Base-by-base conservation (phyloP, 23 tunicate genomes). In the Botrylloides violaceus region DNA sequence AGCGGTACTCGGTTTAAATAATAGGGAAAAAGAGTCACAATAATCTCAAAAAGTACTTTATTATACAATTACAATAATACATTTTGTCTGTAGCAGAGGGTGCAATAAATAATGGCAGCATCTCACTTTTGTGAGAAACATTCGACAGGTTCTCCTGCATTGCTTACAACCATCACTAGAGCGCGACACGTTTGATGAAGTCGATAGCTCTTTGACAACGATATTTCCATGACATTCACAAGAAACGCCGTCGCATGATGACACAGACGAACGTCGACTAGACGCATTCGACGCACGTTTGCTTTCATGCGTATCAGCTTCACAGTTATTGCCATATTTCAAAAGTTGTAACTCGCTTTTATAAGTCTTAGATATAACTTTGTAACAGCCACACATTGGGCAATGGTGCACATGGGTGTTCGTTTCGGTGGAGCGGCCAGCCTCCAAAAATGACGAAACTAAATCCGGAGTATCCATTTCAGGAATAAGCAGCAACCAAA, bases 291-390 rank as follows among this genome's bases (percentile, higher is more conserved):
- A 64, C 35, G n/a, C 5, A 18, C 33, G 39, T 24, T 12, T 30
- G 20, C n/a, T 35, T 4, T 68, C 37, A 23, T 43, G 31, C 43
- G 38, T 36, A 5, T 68, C 74, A 6, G 32, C 9, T 68, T 68
- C 74, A 37, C 57, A 68, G 22, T n/a, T 39, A 36, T 58, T 22
- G 65, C 96, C 87, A 58, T 71, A 88, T 72, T 81, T 88, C 3
- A 82, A 76, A 4, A 88, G 72, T 36, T 81, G 79, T 31, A 88
- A 57, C 70, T 88, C 87, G 64, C 96, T 88, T 65, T 77, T 74
- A 29, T 53, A 84, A 77, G 84, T 88, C 32, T 76, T 61, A 0
- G 96, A 88, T 1, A 88, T 71, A 7, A 88, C 87, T 28, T 79
- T 75, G 12, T 70, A 57, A 49, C 96, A 88, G 9, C 73, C 77